A percentile compares a stretch with the other conserved stretches of the same genome.
Evolutionary conservation across 1,140 invertebrate genomes (phyloP).

Genomic region (Drosophila willistoni): DNA sequence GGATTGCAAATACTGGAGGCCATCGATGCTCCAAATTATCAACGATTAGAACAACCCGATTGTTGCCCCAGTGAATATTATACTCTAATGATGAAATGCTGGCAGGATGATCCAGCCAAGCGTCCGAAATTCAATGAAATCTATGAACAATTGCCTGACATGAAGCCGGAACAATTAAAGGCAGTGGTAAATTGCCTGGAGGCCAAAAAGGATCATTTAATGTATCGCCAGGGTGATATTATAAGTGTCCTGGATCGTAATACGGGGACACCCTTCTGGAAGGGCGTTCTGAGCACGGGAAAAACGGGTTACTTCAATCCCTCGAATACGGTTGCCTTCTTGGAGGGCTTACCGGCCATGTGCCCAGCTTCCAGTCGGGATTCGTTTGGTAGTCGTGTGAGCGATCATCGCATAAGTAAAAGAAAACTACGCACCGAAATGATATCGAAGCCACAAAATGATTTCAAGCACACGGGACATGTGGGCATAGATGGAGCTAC

Average conservation of each 20-base stretch:
- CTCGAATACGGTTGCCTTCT: slow-evolving; percentile 93
- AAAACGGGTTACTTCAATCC: slow-evolving; percentile 96
- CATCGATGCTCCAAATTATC: slow-evolving; percentile 96
- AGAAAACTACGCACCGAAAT: slow-evolving; percentile 93
- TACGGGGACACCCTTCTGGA: slow-evolving; percentile 88
- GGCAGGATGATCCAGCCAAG: slow-evolving; percentile 95
- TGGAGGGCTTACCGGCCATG: slow-evolving; percentile 89
- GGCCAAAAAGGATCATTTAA: slow-evolving; percentile 87
- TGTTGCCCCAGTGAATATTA: slow-evolving; percentile 98
- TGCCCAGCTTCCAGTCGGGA: slow-evolving; percentile 65
- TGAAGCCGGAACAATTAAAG: slow-evolving; percentile 95
- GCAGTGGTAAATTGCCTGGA: slow-evolving; percentile 83
- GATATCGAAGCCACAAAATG: slow-evolving; percentile 98
- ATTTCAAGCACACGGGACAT: slow-evolving; percentile 98
- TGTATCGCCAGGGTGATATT: slow-evolving; percentile 94
- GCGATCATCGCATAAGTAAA: slow-evolving; percentile 84
- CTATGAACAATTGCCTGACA: slow-evolving; percentile 90
- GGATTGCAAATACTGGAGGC: slow-evolving; percentile 98
- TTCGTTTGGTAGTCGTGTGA: slow-evolving; percentile 70
- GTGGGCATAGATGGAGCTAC: slow-evolving; percentile 98
- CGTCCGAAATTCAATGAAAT: slow-evolving; percentile 96
- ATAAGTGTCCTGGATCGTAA: slow-evolving; percentile 97
- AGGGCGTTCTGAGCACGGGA: slow-evolving; percentile 92
- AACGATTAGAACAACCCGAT: slow-evolving; percentile 95
- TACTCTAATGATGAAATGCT: slow-evolving; percentile 96